Evolutionary conservation across 2,888 invertebrate genomes (phyloP).

Genomic region (Acronicta psi): DNA sequence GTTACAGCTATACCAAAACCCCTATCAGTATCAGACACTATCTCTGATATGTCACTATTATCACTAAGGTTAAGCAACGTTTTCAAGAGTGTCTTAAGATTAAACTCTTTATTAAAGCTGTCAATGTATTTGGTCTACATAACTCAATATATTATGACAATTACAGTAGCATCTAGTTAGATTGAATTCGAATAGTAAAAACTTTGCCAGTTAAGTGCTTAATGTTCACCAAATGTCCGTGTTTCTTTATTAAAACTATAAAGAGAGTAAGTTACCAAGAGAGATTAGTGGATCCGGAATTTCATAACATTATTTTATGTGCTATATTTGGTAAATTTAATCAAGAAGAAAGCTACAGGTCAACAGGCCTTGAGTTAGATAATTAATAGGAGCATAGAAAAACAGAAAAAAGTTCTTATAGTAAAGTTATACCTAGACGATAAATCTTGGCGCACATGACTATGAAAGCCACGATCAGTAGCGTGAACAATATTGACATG

Average conservation of each 20-base stretch:
- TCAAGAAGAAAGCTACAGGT: too few relatives aligned
- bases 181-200: too few relatives aligned
- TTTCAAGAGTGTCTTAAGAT: conserved; percentile 32
- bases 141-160: background rate
- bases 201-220: too few relatives aligned
- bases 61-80: conserved; percentile 51
- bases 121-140: conserved; percentile 6
- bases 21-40: conserved; percentile 30
- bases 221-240: too few relatives aligned
- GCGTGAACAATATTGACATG: conserved; percentile 58
- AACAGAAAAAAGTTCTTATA: background rate
- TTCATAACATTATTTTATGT: too few relatives aligned
- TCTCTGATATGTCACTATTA: conserved; percentile 54
- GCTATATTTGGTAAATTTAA: too few relatives aligned
- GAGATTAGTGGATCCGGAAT: too few relatives aligned
- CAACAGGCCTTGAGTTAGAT: too few relatives aligned
- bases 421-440: conserved; percentile 60
- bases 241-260: too few relatives aligned
- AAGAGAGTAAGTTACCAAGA: too few relatives aligned
- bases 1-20: conserved; percentile 25
- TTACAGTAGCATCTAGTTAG: too few relatives aligned
- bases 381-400: too few relatives aligned
- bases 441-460: conserved; percentile 73
- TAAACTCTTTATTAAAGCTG: conserved; percentile 18
- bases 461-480: conserved; percentile 70